Base-by-base conservation (phyloP, 1,140 invertebrate genomes). In the Phocides pigmalion region DNA sequence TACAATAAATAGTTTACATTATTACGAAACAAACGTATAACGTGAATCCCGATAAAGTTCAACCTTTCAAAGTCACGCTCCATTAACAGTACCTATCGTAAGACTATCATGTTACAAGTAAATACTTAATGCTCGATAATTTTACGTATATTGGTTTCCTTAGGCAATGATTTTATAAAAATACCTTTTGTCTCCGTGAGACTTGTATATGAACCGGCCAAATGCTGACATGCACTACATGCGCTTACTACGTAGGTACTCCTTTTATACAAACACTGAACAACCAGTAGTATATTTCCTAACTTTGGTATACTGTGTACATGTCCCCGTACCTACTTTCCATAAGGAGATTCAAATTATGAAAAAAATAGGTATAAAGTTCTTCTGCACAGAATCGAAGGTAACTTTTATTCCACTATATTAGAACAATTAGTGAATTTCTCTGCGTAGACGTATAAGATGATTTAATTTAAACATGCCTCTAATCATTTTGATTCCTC, bases 111-210 rank as follows among this genome's bases (percentile, higher is more conserved):
- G 72, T 83, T 87, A 88, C 80, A 79, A 87, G 80, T 88, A 88
- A 87, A 87, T 90, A 90, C 81, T 86, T 73, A 74, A 76, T 79
- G 75, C 78, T 84, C 80, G 84, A 89, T 92, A 84, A 78, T 82
- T 82, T 92, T 92, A 92, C 91, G 91, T 92, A 92, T 92, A 84
- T 92, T 77, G 81, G 85, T 90, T 92, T 81, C 77, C 76, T 81
- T 88, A 89, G 80, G 83, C 83, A 89, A 89, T 87, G 88, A 84
- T 91, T 91, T 89, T 91, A 89, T 87, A 89, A 89, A 91, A 91
- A 91, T 89, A 89, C 85, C 79, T 81, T 88, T 80, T 80, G 81
- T 87, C 73, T 80, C 70, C 72, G 69, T 68, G 74, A 82, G 76
- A 87, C 79, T 74, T 72, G 66, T 78, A 69, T 72, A 65, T 76